Evolutionary conservation across 2,797 vertebrate genomes (phyloP).

Genomic region (Scolopax bukidnonensis): DNA sequence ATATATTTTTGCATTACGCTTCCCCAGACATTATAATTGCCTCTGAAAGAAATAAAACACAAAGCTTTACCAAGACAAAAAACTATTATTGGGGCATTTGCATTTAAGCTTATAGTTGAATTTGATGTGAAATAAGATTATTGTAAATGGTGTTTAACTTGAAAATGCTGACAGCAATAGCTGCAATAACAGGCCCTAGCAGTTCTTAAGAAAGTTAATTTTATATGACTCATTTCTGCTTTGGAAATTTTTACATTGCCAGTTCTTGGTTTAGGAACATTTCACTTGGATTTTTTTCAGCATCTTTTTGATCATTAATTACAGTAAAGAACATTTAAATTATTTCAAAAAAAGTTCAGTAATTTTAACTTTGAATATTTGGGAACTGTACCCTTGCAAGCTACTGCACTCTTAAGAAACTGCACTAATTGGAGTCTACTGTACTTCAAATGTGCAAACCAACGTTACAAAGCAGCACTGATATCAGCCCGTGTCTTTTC

Average conservation of each 20-base stretch:
- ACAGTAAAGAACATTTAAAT: not conserved
- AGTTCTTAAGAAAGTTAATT: conserved; percentile 45
- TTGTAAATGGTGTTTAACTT: conserved; percentile 25
- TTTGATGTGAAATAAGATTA: conserved; percentile 14
- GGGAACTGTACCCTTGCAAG: not conserved
- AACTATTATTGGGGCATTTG: not conserved
- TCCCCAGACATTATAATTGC: not conserved
- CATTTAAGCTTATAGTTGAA: not conserved
- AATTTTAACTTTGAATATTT: not conserved
- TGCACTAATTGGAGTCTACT: not conserved
- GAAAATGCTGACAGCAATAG: conserved; percentile 44
- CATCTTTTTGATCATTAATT: not conserved
- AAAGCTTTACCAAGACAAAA: conserved; percentile 1
- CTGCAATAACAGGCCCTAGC: conserved; percentile 17
- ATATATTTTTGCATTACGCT: not conserved
- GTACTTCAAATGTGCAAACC: not conserved
- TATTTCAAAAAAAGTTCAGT: not conserved
- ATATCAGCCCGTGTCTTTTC: not conserved
- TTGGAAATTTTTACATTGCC: not conserved
- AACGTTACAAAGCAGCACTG: not conserved
- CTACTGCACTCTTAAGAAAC: not conserved
- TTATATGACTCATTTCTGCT: conserved; percentile 33
- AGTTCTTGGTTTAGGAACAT: not conserved
- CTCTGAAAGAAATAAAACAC: not conserved
- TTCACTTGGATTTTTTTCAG: not conserved